Evolutionary conservation across 2,113 vertebrate species (phyloP), one percentile per base, ranked within the genome.

Genomic region (Pelecanoides urinatrix): DNA sequence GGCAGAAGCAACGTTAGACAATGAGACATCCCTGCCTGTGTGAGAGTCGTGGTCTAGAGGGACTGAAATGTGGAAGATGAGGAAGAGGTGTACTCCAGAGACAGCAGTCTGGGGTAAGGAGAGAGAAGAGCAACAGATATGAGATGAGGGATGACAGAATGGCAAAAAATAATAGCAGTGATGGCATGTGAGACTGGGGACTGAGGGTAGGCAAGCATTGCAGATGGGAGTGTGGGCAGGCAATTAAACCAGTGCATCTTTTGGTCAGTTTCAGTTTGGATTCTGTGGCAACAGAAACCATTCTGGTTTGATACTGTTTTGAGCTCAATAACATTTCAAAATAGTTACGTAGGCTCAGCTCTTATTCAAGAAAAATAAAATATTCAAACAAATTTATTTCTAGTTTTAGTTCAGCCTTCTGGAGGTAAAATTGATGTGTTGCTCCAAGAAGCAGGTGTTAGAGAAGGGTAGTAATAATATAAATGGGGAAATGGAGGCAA

Each of bases 331-430:
- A 56, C 18, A 61, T 78, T 95, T 92, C 70, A 89, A 66, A 81
- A 87, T 75, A 75, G 61, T 75, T 74, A 42, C 30, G 78, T 82
- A 85, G 91, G 84, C 34, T 89, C 56, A 87, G 38, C 23, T 81
- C 25, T 70, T 85, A 68, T 56, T 82, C 40, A 90, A 86, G 49
- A 90, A 96, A 96, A 91, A 74, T 16, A 70, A 91, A 84, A 92
- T 82, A 92, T 85, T 91, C 47, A 87, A 65, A 92, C 36, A 2
- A 32, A 75, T 75, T 75, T 90, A 44, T 78, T 94, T 78, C 65
- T 85, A 72, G 66, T 65, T 78, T 86, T 72, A 85, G 34, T 85
- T 89, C 61, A 78, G 13, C n/a, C 90, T 94, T 23, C 66, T 76
- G 66, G 45, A 88, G 58, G 45, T 86, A 90, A 93, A 95, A 92